Percentiles rank a stretch among this genome's conserved stretches.
Evolutionary conservation across 2,113 vertebrate species (phyloP).

Genomic region (Chrysemys picta): DNA sequence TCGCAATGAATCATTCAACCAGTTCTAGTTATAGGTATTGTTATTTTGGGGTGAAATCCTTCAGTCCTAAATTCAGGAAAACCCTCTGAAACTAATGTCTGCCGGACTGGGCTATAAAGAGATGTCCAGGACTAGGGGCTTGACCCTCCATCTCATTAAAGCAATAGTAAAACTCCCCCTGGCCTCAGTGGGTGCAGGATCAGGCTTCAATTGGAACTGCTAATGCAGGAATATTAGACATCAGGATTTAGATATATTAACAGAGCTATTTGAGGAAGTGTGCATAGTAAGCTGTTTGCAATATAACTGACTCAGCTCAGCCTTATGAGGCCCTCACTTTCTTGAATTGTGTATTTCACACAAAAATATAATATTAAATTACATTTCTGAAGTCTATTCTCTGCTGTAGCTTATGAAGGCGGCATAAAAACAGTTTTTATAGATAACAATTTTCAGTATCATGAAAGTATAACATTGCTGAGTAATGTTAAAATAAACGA

Average conservation of each 20-base stretch:
- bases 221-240: not conserved
- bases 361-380: not conserved
- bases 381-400: not conserved
- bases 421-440: not conserved
- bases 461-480: constrained; percentile 25
- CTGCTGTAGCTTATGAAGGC: not conserved
- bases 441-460: not conserved
- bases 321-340: not conserved
- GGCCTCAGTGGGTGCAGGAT: constrained; percentile 28
- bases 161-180: not conserved
- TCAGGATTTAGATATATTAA: not conserved
- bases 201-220: constrained; percentile 7
- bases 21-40: not conserved
- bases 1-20: not conserved
- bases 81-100: not conserved
- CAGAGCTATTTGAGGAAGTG: not conserved
- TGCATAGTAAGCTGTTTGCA: not conserved
- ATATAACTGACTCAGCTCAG: not conserved
- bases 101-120: not conserved
- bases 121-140: not conserved
- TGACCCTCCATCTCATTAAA: not conserved
- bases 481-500: constrained; percentile 59
- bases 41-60: not conserved
- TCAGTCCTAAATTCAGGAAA: not conserved
- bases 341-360: not conserved